Evolutionary conservation across 2,797 vertebrate genomes (phyloP), one percentile per base, ranked within the genome.

Genomic region (Siniperca scherzeri): DNA sequence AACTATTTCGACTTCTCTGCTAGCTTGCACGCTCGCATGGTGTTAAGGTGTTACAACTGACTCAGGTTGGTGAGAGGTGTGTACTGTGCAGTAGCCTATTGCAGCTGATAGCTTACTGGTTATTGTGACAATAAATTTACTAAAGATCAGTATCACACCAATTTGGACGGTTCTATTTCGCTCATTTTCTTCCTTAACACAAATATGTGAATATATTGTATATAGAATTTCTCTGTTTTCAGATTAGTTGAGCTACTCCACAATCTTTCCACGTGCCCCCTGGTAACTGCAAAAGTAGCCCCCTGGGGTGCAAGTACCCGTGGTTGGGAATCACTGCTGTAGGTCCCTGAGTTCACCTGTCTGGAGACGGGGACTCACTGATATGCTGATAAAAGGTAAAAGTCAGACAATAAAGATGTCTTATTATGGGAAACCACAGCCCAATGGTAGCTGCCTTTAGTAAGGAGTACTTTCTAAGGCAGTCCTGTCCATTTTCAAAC

Each of bases 401-500:
- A 74, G 10, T 16, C 48, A 46, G 11, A 61, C 3, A 13, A 48
- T 72, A 14, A 48, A 80, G 14, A 57, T 60, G 53, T 75, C 4
- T 76, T 59, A 12, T 64, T 46, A 16, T 3, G 16, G 1, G 30
- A 4, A 33, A 48, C 53, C 62, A 48, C 50, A 50, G 52, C 44
- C 66, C 13, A 10, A 17, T 22, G 62, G n/a, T 7, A 33, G 53
- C 60, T 72, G 62, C 22, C 77, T 77, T 76, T 46, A 65, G 7
- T 40, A 9, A 55, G 14, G 13, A 57, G 12, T 17, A 53, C 21
- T 78, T 84, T 80, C 68, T 44, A n/a, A 55, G 27, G 52, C 36
- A 50, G 69, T 33, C n/a, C 0, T n/a, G 38, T 74, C 70, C 21
- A 10, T 13, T 70, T 70, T 85, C 38, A 71, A 70, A 70, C 42